Percentiles rank a stretch among this genome's conserved stretches.
phyloP scores from a whole-genome alignment of 2,113 vertebrate genomes.

The human region DNA sequence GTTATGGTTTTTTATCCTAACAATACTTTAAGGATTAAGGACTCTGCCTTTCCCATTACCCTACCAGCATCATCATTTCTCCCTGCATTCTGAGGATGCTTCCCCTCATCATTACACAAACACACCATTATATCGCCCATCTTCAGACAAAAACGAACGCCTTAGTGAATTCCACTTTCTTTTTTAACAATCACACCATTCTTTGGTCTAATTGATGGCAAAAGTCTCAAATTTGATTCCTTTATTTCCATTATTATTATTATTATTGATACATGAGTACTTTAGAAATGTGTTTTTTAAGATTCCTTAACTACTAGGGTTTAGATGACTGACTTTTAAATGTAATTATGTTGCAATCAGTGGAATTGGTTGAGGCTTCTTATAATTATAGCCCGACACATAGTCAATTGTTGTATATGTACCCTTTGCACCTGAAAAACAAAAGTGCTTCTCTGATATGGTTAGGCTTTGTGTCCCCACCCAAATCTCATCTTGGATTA shows the following conservation, averaged over 20 bases:
- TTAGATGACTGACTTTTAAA: not conserved
- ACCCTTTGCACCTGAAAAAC: not conserved
- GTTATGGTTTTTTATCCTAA: no score
- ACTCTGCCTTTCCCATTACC: not conserved
- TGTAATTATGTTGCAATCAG: not conserved
- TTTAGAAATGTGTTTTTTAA: not conserved
- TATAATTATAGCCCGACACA: not conserved
- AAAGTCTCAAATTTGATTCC: not conserved
- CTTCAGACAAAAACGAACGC: not conserved
- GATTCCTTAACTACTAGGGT: not conserved
- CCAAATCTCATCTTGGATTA: no score
- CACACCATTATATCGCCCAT: no score
- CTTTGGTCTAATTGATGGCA: not conserved
- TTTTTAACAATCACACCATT: not conserved
- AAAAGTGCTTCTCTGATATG: not conserved
- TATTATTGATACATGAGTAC: not conserved
- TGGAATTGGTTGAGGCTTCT: not conserved
- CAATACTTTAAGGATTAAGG: not conserved
- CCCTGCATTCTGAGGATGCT: not conserved
- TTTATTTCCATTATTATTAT: not conserved
- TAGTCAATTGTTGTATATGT: not conserved
- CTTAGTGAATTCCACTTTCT: not conserved
- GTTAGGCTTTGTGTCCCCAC: no score
- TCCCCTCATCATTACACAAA: not conserved
- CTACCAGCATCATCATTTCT: not conserved